These are phyloP conservation scores for Lobophora halterata DNA, from an alignment of 2,888 invertebrate species.

Conservation along the genomic window DNA sequence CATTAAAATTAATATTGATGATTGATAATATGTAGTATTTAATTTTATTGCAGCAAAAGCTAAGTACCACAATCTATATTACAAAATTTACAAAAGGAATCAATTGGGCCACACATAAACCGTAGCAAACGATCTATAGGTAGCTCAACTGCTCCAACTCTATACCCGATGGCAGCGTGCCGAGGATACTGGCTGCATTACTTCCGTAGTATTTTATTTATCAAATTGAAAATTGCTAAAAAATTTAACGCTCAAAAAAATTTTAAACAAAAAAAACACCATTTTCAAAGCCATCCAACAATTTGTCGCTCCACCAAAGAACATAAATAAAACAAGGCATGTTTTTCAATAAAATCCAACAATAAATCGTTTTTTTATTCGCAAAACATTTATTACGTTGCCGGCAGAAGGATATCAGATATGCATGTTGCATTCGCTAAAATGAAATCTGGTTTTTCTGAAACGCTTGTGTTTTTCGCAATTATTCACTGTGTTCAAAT, in stretches of 20 bases:
- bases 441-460: slow-evolving; percentile 31
- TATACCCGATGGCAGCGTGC: too few species aligned
- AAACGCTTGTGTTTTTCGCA: slow-evolving; percentile 18
- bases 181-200: too few species aligned
- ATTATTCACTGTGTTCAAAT: slow-evolving; percentile 18
- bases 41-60: too few species aligned
- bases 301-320: slow-evolving; percentile 5
- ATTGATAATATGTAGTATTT: too few species aligned
- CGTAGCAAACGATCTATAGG: too few species aligned
- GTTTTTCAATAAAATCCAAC: slow-evolving; percentile 37
- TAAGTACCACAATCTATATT: too few species aligned
- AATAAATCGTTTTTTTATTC: slow-evolving; percentile 36
- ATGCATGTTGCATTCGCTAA: slow-evolving; percentile 30
- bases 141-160: too few species aligned
- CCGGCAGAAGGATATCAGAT: slow-evolving; percentile 19
- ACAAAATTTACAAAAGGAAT: too few species aligned
- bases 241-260: slow-evolving; percentile 1
- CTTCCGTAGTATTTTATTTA: too few species aligned
- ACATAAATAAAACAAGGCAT: slow-evolving; percentile 20
- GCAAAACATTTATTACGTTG: slow-evolving; percentile 37
- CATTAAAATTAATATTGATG: too few species aligned
- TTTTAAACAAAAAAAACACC: slow-evolving; percentile 1
- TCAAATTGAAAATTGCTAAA: too few species aligned
- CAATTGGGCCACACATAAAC: too few species aligned
- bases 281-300: slow-evolving; percentile 7